Conservation (phyloP, 2,888 invertebrate genomes). For the Emmelina monodactyla region DNA sequence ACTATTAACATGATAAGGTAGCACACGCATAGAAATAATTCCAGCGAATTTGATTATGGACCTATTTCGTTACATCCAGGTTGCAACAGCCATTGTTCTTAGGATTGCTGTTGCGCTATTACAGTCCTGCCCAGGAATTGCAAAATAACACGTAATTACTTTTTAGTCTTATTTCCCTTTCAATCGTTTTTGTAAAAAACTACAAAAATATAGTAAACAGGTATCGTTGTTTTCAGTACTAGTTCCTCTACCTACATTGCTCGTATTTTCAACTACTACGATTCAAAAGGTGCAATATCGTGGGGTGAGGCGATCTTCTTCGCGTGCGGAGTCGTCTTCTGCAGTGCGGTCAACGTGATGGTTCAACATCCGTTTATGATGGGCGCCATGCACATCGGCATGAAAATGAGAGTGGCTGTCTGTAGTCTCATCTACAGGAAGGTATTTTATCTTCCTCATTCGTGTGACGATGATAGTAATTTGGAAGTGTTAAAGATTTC, state of each 20-base stretch:
- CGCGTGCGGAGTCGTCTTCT: slow-evolving; percentile 70
- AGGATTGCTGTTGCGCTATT: slow-evolving; percentile 67
- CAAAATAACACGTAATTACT: slow-evolving; percentile 33
- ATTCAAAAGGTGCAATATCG: slow-evolving; percentile 49
- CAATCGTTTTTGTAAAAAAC: too few species aligned
- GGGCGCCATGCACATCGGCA: slow-evolving; percentile 78
- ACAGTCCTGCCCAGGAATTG: slow-evolving; percentile 41
- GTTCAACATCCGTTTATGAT: slow-evolving; percentile 75
- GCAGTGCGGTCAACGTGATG: slow-evolving; percentile 69
- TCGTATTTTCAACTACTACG: slow-evolving; percentile 68
- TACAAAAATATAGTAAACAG: too few species aligned
- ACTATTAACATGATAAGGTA: neutral
- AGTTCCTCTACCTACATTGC: slow-evolving; percentile 61
- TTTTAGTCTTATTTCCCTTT: too few species aligned
- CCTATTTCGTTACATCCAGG: too few species aligned
- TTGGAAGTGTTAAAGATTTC: too few species aligned
- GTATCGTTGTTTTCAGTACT: too few species aligned
- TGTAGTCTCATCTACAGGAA: slow-evolving; percentile 88
- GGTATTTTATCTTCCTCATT: too few species aligned
- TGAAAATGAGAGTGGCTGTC: slow-evolving; percentile 81
- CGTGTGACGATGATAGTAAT: too few species aligned
- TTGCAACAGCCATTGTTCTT: slow-evolving; percentile 71
- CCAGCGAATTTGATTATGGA: too few species aligned
- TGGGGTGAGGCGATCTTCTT: slow-evolving; percentile 72
- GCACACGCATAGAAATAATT: too few species aligned